A percentile compares a stretch with the other conserved stretches of the same genome.
phyloP scores from a whole-genome alignment of 2,888 invertebrate species.

The Xylota segnis region DNA sequence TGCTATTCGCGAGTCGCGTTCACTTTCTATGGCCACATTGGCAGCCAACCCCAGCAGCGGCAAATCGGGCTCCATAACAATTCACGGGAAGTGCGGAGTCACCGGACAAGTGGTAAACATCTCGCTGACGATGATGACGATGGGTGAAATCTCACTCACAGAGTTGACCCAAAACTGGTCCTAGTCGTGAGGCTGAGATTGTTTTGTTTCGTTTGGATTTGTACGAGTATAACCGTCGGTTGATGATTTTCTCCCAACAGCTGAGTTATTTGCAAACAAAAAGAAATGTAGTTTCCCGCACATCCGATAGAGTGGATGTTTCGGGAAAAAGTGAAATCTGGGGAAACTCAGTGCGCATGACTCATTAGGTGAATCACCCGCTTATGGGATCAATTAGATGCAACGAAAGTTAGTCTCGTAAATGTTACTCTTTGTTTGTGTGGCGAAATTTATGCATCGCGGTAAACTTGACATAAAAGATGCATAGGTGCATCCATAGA shows the following conservation, averaged over 20 bases:
- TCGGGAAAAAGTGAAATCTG: conserved; percentile 70
- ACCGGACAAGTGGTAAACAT: conserved; percentile 58
- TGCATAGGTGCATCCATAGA: too few relatives aligned
- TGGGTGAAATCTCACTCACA: conserved; percentile 68
- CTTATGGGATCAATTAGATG: not conserved
- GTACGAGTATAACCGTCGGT: conserved; percentile 14
- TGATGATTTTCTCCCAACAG: conserved; percentile 33
- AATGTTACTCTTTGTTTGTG: not conserved
- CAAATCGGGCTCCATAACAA: conserved; percentile 32
- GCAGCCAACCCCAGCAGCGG: not conserved
- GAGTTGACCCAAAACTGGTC: conserved; percentile 71
- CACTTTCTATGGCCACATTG: conserved; percentile 68
- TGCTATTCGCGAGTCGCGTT: conserved; percentile 48
- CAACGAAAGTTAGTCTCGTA: conserved; percentile 3
- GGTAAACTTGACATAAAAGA: too few relatives aligned
- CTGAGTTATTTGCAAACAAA: conserved; percentile 41
- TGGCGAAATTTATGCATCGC: too few relatives aligned
- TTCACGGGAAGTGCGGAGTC: conserved; percentile 65
- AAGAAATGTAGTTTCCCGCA: conserved; percentile 41
- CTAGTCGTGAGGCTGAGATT: conserved; percentile 42
- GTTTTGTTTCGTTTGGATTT: conserved; percentile 33
- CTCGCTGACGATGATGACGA: conserved; percentile 50
- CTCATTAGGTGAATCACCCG: conserved; percentile 13
- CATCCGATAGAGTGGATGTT: conserved; percentile 15
- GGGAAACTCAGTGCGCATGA: conserved; percentile 34